Conservation (phyloP, 2,888 invertebrate genomes). For the Acanthoscelides obtectus region DNA sequence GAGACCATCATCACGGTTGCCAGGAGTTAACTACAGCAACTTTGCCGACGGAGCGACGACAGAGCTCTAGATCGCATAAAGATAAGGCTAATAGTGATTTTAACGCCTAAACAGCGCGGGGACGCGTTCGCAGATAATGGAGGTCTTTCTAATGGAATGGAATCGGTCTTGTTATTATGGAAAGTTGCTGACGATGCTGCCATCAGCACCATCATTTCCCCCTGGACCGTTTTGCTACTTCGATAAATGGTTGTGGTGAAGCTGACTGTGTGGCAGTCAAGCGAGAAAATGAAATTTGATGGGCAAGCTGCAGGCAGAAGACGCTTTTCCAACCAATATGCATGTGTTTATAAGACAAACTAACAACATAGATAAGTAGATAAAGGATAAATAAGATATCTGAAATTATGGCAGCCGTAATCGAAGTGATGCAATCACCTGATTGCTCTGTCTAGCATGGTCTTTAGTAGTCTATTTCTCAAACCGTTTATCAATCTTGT, state of each 20-base stretch:
- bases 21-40: neutral
- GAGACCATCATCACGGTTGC: neutral
- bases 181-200: neutral
- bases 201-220: neutral
- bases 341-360: too few species aligned
- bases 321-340: neutral
- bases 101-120: conserved; percentile 1
- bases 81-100: conserved; percentile 10
- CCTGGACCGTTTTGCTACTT: neutral
- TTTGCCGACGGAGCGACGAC: neutral
- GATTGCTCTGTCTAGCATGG: too few species aligned
- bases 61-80: conserved; percentile 13
- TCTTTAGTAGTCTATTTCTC: too few species aligned
- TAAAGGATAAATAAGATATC: too few species aligned
- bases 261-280: neutral
- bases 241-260: neutral
- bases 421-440: too few species aligned
- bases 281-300: neutral
- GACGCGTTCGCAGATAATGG: neutral
- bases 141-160: neutral
- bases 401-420: too few species aligned
- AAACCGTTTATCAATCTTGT: too few species aligned
- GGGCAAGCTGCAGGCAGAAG: neutral
- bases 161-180: neutral
- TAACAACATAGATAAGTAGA: too few species aligned